Percentiles rank a stretch among this genome's conserved stretches.
These are phyloP conservation scores for Gambusia holbrooki DNA, from an alignment of 2,113 vertebrate genomes.

Conservation along the genomic window DNA sequence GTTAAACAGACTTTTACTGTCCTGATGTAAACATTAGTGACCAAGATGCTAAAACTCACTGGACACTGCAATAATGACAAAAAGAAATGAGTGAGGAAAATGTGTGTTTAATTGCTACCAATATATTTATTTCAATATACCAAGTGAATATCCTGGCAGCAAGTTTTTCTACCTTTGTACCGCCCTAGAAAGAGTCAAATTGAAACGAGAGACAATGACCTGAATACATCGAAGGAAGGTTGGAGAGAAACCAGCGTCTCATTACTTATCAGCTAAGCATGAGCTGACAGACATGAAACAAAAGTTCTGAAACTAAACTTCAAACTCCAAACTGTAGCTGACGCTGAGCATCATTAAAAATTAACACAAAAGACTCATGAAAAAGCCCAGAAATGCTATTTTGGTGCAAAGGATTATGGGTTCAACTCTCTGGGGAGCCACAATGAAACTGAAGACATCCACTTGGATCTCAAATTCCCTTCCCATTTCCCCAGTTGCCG, in stretches of 20 bases:
- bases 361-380: neutral
- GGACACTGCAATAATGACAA: too few relatives aligned
- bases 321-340: neutral
- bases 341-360: neutral
- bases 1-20: neutral
- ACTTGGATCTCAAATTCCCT: constrained; percentile 32
- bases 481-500: constrained; percentile 24
- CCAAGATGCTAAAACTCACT: too few relatives aligned
- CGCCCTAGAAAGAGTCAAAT: neutral
- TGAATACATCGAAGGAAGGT: constrained; percentile 49
- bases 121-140: too few relatives aligned
- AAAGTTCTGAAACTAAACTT: neutral
- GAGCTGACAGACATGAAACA: constrained; percentile 9
- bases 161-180: too few relatives aligned
- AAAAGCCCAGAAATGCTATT: constrained; percentile 6
- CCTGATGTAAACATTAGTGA: neutral
- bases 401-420: constrained; percentile 1
- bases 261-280: constrained; percentile 32
- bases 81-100: too few relatives aligned
- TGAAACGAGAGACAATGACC: constrained; percentile 41
- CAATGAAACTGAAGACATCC: constrained; percentile 56
- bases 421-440: constrained; percentile 17
- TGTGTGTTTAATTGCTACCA: too few relatives aligned
- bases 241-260: constrained; percentile 31
- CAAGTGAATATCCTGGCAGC: too few relatives aligned